These are phyloP conservation scores for Hiodon tergisus DNA, from an alignment of 2,113 vertebrate species.

Conservation along the genomic window DNA sequence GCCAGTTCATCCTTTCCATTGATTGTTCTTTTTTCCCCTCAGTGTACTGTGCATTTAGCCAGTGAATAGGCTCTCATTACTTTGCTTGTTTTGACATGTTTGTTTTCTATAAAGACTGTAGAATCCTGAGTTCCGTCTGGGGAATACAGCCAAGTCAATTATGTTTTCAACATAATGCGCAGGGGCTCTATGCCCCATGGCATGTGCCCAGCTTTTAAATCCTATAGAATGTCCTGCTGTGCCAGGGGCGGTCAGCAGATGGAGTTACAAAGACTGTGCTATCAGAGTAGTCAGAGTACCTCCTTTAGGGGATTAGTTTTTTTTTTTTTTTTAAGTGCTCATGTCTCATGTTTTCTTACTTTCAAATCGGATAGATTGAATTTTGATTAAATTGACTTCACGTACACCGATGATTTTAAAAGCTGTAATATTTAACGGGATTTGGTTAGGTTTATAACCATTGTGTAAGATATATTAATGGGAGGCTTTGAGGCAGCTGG, in stretches of 20 bases:
- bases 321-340: not conserved
- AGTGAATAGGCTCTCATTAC: not conserved
- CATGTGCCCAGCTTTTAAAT: constrained; percentile 9
- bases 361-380: not conserved
- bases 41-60: not conserved
- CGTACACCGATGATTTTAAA: not conserved
- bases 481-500: too few species aligned
- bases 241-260: not conserved
- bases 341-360: not conserved
- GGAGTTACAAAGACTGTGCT: constrained; percentile 1
- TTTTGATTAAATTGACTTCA: too few species aligned
- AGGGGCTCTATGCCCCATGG: not conserved
- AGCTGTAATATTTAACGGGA: not conserved
- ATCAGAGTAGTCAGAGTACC: not conserved
- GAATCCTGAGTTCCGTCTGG: not conserved
- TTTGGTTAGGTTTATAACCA: not conserved
- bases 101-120: not conserved
- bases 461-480: not conserved
- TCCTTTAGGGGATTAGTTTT: not conserved
- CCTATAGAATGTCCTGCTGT: not conserved
- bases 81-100: constrained; percentile 1
- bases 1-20: not conserved
- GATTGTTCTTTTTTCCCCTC: not conserved
- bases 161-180: not conserved
- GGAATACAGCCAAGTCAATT: not conserved